Evolutionary conservation across 1,140 invertebrate genomes (phyloP).

Genomic region (Ceratosolen fusciceps): DNA sequence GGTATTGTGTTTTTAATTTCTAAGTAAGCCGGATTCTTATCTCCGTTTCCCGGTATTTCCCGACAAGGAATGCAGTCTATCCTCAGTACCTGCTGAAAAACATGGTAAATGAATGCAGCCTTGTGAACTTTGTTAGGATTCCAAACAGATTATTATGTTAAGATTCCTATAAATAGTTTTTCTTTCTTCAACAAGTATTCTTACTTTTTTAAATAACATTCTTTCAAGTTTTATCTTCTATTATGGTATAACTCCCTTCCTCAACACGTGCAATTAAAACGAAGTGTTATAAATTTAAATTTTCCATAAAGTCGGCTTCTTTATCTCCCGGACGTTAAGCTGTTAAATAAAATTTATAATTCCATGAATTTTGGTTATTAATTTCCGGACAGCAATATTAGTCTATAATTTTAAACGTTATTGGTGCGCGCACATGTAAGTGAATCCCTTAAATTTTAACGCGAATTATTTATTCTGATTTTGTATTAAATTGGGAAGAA

Average conservation of each 20-base stretch:
- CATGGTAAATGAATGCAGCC: constrained; percentile 1
- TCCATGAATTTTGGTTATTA: no score
- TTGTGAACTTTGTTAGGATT: neutral
- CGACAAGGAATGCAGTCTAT: neutral
- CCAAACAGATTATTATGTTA: constrained; percentile 9
- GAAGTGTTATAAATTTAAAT: no score
- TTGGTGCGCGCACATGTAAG: no score
- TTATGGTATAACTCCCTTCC: no score
- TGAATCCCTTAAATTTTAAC: neutral
- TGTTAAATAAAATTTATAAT: no score
- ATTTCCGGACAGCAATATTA: no score
- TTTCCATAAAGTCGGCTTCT: no score
- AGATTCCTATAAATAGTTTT: neutral
- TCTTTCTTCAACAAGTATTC: neutral
- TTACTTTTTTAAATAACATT: neutral
- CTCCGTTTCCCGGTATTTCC: neutral
- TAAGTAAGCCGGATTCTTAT: neutral
- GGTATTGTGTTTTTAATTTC: neutral
- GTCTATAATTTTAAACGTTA: no score
- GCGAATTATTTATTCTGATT: neutral
- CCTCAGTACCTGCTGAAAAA: neutral
- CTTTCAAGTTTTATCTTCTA: no score
- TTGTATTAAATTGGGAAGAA: neutral
- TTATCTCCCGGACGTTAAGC: no score
- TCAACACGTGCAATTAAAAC: no score